These are phyloP conservation scores for Merops nubicus DNA, from an alignment of 2,113 vertebrate species.

Conservation along the genomic window DNA sequence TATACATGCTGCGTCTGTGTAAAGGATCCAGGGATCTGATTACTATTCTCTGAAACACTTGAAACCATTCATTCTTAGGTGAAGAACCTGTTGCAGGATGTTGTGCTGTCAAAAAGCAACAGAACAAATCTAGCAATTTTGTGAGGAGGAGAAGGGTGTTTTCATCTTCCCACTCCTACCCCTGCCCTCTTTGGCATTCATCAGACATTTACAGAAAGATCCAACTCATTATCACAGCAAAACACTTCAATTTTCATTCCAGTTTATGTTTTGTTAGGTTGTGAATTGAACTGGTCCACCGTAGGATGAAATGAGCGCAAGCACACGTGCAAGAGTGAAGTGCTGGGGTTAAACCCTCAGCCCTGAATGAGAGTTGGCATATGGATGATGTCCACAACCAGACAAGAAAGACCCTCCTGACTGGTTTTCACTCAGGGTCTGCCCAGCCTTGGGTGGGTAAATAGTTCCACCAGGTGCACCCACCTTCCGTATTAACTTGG, in stretches of 20 bases:
- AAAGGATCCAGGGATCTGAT: neutral
- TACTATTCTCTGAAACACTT: neutral
- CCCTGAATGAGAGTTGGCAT: too few species aligned
- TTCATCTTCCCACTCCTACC: neutral
- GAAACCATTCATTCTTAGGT: neutral
- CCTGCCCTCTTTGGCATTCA: neutral
- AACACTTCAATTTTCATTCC: neutral
- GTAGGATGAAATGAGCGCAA: neutral
- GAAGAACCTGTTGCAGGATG: neutral
- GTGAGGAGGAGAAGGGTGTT: neutral
- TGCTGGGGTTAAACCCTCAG: too few species aligned
- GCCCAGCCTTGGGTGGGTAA: too few species aligned
- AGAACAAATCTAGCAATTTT: neutral
- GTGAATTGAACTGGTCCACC: neutral
- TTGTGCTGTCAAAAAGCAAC: neutral
- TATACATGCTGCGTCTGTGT: neutral
- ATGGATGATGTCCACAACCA: too few species aligned
- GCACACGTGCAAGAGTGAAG: neutral
- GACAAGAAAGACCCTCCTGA: too few species aligned
- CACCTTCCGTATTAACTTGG: too few species aligned
- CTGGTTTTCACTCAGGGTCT: too few species aligned
- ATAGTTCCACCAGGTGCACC: too few species aligned
- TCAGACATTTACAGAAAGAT: neutral
- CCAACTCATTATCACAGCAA: neutral
- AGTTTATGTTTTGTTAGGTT: neutral